Evolutionary conservation across 2,797 vertebrate genomes (phyloP).

Genomic region (Staurois parvus): DNA sequence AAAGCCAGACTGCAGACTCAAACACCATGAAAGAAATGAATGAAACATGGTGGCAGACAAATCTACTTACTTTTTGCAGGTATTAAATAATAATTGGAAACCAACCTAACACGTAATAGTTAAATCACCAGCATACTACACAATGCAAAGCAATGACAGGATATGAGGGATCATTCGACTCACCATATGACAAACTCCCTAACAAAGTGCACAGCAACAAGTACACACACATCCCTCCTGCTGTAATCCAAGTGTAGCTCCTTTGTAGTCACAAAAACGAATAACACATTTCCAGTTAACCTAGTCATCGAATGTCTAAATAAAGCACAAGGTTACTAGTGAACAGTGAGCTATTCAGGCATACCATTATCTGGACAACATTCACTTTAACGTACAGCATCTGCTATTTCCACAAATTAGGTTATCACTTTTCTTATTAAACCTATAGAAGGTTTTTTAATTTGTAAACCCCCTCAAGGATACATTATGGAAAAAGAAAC

Average conservation of each 20-base stretch:
- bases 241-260: background rate
- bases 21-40: no score
- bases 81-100: no score
- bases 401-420: background rate
- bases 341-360: background rate
- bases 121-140: background rate
- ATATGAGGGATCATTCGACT: constrained; percentile 23
- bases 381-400: background rate
- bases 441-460: no score
- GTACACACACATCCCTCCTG: constrained; percentile 38
- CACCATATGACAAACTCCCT: constrained; percentile 1
- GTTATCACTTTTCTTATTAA: background rate
- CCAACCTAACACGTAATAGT: no score
- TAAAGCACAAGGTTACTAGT: background rate
- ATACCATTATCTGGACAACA: background rate
- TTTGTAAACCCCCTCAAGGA: no score
- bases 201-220: constrained; percentile 4
- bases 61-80: no score
- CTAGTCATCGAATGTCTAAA: background rate
- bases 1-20: no score
- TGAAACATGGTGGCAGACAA: no score
- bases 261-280: background rate
- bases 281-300: background rate
- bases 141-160: constrained; percentile 20
- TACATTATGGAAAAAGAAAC: no score